A percentile compares a stretch with the other conserved stretches of the same genome.
Evolutionary conservation across 2,888 invertebrate species (phyloP).

Genomic region (Eristalinus aeneus): DNA sequence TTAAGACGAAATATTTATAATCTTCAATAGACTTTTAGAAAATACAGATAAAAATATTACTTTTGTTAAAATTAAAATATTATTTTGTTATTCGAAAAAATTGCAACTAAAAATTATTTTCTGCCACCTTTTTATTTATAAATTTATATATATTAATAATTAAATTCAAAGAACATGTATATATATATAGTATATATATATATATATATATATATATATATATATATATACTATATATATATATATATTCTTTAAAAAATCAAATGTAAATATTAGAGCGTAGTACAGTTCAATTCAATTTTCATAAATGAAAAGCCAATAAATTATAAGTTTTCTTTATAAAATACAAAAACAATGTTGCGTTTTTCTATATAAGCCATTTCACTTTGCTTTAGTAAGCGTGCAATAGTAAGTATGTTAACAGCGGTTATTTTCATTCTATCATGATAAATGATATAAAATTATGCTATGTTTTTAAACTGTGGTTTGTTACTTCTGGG

Average conservation of each 20-base stretch:
- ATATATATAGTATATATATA: slow-evolving; percentile 45
- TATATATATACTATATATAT: too few species aligned
- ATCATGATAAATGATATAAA: too few species aligned
- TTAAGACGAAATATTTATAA: slow-evolving; percentile 40
- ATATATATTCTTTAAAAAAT: slow-evolving; percentile 24
- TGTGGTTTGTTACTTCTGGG: too few species aligned
- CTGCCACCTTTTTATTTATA: slow-evolving; percentile 57
- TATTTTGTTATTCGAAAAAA: slow-evolving; percentile 42
- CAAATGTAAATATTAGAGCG: slow-evolving; percentile 63
- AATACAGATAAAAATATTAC: slow-evolving; percentile 46
- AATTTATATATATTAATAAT: slow-evolving; percentile 33
- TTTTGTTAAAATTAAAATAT: slow-evolving; percentile 36
- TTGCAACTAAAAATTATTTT: slow-evolving; percentile 18
- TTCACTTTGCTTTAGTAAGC: background rate
- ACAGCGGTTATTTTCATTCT: too few species aligned
- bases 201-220: slow-evolving; percentile 17
- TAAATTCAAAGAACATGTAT: slow-evolving; percentile 11
- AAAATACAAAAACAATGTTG: slow-evolving; percentile 39
- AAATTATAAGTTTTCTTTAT: slow-evolving; percentile 70
- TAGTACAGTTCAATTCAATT: slow-evolving; percentile 68
- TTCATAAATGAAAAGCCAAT: slow-evolving; percentile 69
- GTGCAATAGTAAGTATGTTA: too few species aligned
- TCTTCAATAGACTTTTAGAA: slow-evolving; percentile 51
- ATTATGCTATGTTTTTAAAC: too few species aligned
- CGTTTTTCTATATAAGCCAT: slow-evolving; percentile 1